Conservation (phyloP, 1,140 invertebrate genomes). For the Saxidomus purpurata region DNA sequence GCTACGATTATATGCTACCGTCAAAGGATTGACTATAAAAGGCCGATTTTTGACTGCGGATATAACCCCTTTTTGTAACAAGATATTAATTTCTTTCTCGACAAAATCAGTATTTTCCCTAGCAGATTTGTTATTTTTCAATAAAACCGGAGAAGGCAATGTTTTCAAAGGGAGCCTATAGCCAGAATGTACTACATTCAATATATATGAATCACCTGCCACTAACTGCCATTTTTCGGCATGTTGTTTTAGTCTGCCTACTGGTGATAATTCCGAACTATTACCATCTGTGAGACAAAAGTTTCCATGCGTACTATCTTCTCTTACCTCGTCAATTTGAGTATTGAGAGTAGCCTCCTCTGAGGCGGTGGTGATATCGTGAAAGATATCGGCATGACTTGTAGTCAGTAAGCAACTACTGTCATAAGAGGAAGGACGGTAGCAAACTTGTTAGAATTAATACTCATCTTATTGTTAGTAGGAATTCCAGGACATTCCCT, state of each 20-base stretch:
- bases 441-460: too few species aligned
- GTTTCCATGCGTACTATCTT: background rate
- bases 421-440: background rate
- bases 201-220: background rate
- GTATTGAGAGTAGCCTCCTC: background rate
- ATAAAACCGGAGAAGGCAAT: background rate
- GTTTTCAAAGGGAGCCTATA: slow-evolving; percentile 45
- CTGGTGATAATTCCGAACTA: background rate
- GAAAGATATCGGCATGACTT: too few species aligned
- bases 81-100: background rate
- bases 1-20: background rate
- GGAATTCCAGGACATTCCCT: background rate
- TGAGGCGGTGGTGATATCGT: too few species aligned
- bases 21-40: slow-evolving; percentile 1
- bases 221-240: background rate
- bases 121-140: slow-evolving; percentile 43
- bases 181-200: background rate
- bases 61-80: background rate
- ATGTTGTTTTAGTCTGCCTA: background rate
- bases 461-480: slow-evolving; percentile 18
- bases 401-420: background rate
- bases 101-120: slow-evolving; percentile 4
- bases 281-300: background rate
- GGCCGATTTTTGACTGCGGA: background rate
- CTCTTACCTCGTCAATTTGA: background rate